These are phyloP conservation scores for Saguinus imperator DNA, from an alignment of 2,113 vertebrate species.

Conservation along the genomic window DNA sequence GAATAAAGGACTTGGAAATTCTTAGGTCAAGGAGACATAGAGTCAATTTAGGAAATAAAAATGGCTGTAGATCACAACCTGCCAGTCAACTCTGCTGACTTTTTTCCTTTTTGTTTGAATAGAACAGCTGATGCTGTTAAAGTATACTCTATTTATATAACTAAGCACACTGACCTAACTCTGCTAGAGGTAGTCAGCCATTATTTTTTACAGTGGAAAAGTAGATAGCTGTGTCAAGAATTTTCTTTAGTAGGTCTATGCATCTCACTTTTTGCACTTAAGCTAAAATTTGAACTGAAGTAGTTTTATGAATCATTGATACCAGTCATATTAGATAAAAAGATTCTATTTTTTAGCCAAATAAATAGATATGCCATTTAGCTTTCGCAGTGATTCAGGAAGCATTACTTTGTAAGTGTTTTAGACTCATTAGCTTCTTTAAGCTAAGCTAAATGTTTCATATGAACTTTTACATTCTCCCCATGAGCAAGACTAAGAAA, in stretches of 20 bases:
- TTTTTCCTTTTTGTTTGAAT: not conserved
- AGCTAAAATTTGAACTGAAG: slow-evolving; percentile 40
- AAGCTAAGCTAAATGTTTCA: not conserved
- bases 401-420: not conserved
- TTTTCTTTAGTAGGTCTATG: not conserved
- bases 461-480: slow-evolving; percentile 1
- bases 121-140: not conserved
- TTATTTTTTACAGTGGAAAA: not conserved
- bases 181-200: not conserved
- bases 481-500: not conserved
- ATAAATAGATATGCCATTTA: not conserved
- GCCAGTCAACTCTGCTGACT: not conserved
- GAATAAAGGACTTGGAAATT: not conserved
- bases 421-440: slow-evolving; percentile 19
- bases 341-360: not conserved
- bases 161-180: not conserved
- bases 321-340: not conserved
- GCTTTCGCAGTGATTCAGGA: not conserved
- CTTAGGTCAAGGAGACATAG: not conserved
- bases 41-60: not conserved
- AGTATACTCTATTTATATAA: not conserved
- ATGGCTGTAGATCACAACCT: not conserved
- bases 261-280: not conserved
- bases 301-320: slow-evolving; percentile 34
- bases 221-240: not conserved